A percentile compares a stretch with the other conserved stretches of the same genome.
phyloP scores from a whole-genome alignment of 1,140 invertebrate species.

The Muscidifurax raptorellus region DNA sequence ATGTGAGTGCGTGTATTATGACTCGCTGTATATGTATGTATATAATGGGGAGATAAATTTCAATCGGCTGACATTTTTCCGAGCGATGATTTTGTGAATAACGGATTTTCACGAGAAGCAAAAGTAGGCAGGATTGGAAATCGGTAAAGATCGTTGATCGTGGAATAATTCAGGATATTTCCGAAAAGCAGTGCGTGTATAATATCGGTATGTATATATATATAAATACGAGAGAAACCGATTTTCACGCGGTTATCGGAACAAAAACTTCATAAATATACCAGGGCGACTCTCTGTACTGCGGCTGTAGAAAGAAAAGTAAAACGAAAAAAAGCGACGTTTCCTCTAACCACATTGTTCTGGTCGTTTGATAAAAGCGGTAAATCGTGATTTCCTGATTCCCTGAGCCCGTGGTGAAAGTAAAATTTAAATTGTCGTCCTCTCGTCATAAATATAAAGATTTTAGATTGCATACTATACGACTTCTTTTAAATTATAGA shows the following conservation, averaged over 20 bases:
- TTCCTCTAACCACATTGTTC: background rate
- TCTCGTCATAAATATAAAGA: background rate
- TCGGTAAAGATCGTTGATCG: too few species aligned
- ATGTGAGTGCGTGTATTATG: background rate
- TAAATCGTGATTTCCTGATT: slow-evolving; percentile 7
- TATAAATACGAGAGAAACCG: background rate
- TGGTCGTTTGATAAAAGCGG: background rate
- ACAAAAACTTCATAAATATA: background rate
- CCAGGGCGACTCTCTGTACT: too few species aligned
- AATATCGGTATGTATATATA: background rate
- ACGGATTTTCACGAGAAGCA: too few species aligned
- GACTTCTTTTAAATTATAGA: too few species aligned
- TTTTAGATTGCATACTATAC: background rate
- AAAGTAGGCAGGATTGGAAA: too few species aligned
- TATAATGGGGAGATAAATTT: background rate
- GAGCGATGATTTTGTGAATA: too few species aligned
- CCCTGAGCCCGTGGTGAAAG: background rate
- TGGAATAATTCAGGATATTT: too few species aligned
- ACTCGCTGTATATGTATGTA: background rate
- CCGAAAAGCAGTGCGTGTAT: too few species aligned
- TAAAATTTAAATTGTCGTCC: slow-evolving; percentile 22
- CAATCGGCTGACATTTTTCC: background rate
- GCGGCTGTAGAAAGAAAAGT: too few species aligned
- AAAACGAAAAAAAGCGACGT: background rate
- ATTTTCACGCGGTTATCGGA: background rate